Conservation (phyloP, 2,888 invertebrate species). For the Caenorhabditis sulstoni region DNA sequence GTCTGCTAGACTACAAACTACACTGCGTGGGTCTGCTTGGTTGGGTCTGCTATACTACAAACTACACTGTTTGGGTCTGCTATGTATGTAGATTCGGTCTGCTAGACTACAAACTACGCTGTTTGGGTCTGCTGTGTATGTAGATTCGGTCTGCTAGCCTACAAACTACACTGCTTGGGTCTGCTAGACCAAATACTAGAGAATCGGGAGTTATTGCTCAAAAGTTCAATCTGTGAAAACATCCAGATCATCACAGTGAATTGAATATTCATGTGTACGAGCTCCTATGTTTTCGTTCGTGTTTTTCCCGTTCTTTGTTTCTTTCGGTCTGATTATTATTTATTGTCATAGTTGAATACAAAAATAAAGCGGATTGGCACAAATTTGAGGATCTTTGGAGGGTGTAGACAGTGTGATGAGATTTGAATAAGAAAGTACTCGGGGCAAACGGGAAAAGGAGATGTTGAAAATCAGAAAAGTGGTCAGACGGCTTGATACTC, state of each 20-base stretch:
- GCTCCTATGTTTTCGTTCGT: not conserved
- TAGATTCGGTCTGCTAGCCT: not conserved
- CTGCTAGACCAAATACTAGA: too few relatives aligned
- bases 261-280: not conserved
- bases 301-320: too few relatives aligned
- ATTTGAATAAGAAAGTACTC: slow-evolving; percentile 15
- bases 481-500: slow-evolving; percentile 42
- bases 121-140: not conserved
- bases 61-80: too few relatives aligned
- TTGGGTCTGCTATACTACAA: too few relatives aligned
- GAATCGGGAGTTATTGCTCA: too few relatives aligned
- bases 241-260: not conserved
- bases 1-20: too few relatives aligned
- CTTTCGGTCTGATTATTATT: too few relatives aligned
- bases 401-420: slow-evolving; percentile 1
- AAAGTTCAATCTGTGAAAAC: too few relatives aligned
- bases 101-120: too few relatives aligned
- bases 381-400: slow-evolving; percentile 38
- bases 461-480: not conserved
- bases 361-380: slow-evolving; percentile 51
- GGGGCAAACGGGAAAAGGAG: not conserved
- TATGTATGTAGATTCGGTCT: too few relatives aligned
- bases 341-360: slow-evolving; percentile 9
- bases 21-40: too few relatives aligned
- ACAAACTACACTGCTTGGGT: slow-evolving; percentile 8